These are phyloP conservation scores for Chaenogobius annularis DNA, from an alignment of 2,113 vertebrate species.

Conservation along the genomic window DNA sequence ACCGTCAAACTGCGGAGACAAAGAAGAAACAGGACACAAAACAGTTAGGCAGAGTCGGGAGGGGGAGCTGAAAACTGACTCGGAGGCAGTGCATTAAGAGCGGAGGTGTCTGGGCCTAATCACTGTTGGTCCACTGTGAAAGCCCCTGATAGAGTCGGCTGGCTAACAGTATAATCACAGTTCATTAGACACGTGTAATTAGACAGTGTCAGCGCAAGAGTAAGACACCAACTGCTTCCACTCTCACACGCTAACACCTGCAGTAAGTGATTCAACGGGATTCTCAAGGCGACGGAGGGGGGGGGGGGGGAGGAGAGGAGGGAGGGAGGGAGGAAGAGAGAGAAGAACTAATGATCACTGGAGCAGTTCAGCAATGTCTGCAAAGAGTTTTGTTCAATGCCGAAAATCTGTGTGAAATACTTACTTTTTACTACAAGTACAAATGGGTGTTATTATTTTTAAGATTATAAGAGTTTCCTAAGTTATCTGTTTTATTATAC, in stretches of 20 bases:
- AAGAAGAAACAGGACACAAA: constrained; percentile 38
- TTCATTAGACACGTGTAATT: constrained; percentile 78
- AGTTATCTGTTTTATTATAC: too few species aligned
- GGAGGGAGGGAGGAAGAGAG: background rate
- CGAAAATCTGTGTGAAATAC: too few species aligned
- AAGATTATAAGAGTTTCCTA: too few species aligned
- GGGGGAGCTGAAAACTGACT: constrained; percentile 35
- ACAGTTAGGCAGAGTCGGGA: constrained; percentile 30
- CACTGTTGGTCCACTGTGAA: constrained; percentile 65
- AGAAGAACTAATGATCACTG: background rate
- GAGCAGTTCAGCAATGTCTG: background rate
- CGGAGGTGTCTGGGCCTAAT: constrained; percentile 58
- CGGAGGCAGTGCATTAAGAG: constrained; percentile 40
- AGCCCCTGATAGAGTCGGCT: constrained; percentile 65
- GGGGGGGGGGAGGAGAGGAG: background rate
- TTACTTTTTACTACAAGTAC: too few species aligned
- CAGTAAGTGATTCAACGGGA: constrained; percentile 25
- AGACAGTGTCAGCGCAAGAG: constrained; percentile 70
- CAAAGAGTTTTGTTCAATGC: too few species aligned
- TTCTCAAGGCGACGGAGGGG: constrained; percentile 46
- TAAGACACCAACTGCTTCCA: constrained; percentile 59
- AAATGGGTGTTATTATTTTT: too few species aligned
- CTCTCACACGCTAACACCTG: constrained; percentile 41
- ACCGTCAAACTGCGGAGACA: constrained; percentile 93
- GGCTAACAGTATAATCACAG: constrained; percentile 77